Conservation (phyloP, 2,888 invertebrate species). For the Nomada lathburiana region DNA sequence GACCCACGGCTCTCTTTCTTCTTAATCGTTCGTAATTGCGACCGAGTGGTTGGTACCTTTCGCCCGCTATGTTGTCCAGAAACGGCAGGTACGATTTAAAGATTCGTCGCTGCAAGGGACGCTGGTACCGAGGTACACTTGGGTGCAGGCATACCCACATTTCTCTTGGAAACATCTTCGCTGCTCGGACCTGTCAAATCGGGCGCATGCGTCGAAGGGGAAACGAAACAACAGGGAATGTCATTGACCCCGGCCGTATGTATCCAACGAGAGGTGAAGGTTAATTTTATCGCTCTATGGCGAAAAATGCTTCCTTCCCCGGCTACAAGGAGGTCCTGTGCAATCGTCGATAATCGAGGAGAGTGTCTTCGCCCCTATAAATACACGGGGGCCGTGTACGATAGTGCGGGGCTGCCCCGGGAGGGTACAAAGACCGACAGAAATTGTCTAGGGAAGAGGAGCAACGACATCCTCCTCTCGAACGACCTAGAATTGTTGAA, state of each 20-base stretch:
- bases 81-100: no score
- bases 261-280: slow-evolving; percentile 72
- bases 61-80: no score
- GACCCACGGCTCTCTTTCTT: no score
- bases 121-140: slow-evolving; percentile 18
- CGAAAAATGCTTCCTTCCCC: slow-evolving; percentile 68
- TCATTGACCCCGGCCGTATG: slow-evolving; percentile 72
- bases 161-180: slow-evolving; percentile 61
- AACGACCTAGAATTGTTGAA: no score
- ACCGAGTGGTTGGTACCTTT: no score
- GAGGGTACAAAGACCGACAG: background rate
- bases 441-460: background rate
- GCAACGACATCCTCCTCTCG: background rate
- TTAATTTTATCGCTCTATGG: slow-evolving; percentile 70
- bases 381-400: background rate
- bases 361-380: slow-evolving; percentile 2
- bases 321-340: slow-evolving; percentile 12
- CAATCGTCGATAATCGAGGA: background rate
- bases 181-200: slow-evolving; percentile 68
- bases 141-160: slow-evolving; percentile 3
- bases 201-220: slow-evolving; percentile 69
- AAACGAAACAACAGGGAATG: slow-evolving; percentile 70
- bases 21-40: no score
- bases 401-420: slow-evolving; percentile 5
- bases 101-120: slow-evolving; percentile 16